A percentile compares a stretch with the other conserved stretches of the same genome.
phyloP scores from a whole-genome alignment of 2,797 vertebrate species.

The Austrolebias charrua region DNA sequence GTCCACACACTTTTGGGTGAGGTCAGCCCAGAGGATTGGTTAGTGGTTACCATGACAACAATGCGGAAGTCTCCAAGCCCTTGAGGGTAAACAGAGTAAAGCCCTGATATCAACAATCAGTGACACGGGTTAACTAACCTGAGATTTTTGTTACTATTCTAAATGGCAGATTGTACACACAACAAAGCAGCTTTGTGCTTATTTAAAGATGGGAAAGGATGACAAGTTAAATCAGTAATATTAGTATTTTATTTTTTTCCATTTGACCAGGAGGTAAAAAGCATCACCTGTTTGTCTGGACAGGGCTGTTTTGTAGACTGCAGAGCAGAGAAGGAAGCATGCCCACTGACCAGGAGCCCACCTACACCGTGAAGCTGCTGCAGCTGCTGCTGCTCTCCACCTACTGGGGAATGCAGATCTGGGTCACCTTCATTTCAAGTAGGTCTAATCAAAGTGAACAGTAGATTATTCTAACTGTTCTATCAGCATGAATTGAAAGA shows the following conservation, averaged over 20 bases:
- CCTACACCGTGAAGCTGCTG: conserved; percentile 75
- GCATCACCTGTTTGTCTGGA: not conserved
- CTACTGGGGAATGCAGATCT: conserved; percentile 89
- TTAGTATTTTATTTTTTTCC: not conserved
- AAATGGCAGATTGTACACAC: no score
- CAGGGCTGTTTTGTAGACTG: not conserved
- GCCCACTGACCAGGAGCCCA: conserved; percentile 75
- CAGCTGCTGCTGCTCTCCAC: conserved; percentile 84
- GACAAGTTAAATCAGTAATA: not conserved
- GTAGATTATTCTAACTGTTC: no score
- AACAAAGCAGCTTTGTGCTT: not conserved
- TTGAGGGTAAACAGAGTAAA: not conserved
- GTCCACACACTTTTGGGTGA: not conserved
- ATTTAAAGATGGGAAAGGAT: conserved; percentile 7
- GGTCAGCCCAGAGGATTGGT: not conserved
- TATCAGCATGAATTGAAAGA: not conserved
- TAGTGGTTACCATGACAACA: conserved; percentile 38
- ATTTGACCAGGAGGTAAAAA: conserved; percentile 10
- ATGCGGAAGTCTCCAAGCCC: conserved; percentile 22
- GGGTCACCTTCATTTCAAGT: conserved; percentile 86
- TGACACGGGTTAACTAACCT: not conserved
- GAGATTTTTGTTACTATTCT: no score
- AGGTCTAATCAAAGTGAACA: conserved; percentile 28
- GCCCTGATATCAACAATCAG: not conserved
- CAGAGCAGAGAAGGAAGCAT: conserved; percentile 52